Percentiles rank a stretch among this genome's conserved stretches.
Evolutionary conservation across 2,797 vertebrate species (phyloP).

Genomic region (Dermochelys coriacea): DNA sequence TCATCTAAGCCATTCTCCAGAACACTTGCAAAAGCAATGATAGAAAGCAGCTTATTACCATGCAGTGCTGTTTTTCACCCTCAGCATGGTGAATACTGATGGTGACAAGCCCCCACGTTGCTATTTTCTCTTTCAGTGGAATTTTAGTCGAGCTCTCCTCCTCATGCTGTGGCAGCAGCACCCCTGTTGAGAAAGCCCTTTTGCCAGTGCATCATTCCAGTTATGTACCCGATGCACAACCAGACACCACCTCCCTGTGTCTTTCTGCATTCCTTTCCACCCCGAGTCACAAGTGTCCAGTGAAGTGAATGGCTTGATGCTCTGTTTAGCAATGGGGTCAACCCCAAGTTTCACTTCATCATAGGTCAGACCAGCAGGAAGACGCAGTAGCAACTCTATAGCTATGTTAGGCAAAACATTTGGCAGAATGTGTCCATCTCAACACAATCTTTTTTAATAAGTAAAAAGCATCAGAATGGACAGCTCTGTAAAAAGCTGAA

Average conservation of each 20-base stretch:
- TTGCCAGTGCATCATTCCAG: not conserved
- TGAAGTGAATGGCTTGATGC: not conserved
- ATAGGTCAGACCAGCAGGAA: not conserved
- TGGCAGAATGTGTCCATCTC: not conserved
- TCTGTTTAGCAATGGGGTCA: not conserved
- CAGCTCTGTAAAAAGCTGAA: not conserved
- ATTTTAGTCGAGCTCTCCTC: not conserved
- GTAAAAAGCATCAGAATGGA: not conserved
- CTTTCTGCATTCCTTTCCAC: not conserved
- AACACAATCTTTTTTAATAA: not conserved
- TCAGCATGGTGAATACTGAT: not conserved
- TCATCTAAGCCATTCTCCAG: not conserved
- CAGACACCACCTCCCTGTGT: not conserved
- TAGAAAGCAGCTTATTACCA: not conserved
- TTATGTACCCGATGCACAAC: not conserved
- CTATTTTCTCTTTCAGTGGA: not conserved
- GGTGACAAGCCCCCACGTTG: not conserved
- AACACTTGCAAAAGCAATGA: not conserved
- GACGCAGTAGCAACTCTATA: not conserved
- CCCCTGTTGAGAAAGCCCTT: not conserved
- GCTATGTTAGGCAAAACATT: not conserved
- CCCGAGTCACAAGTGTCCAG: not conserved
- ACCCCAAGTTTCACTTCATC: not conserved
- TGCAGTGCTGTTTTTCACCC: not conserved
- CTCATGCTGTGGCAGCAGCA: not conserved